Evolutionary conservation across 2,113 vertebrate genomes (phyloP).

Genomic region (Isichthys henryi): DNA sequence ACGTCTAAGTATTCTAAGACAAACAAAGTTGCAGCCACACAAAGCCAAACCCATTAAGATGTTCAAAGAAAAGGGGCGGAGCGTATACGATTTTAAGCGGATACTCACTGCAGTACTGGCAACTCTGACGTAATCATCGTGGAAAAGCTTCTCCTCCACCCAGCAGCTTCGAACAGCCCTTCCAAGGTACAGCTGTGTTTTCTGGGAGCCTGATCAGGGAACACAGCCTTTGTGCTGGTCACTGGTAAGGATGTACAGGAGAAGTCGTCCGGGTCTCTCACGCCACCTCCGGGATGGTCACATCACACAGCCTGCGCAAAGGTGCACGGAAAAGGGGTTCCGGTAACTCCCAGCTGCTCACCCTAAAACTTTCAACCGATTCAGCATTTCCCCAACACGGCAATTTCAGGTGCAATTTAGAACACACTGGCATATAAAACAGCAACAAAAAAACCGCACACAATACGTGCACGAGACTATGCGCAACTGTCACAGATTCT

Average conservation of each 20-base stretch:
- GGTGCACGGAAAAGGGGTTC: neutral
- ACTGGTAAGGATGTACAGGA: neutral
- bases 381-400: neutral
- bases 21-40: neutral
- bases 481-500: neutral
- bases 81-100: no score
- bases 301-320: slow-evolving; percentile 10
- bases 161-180: slow-evolving; percentile 1
- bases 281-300: slow-evolving; percentile 3
- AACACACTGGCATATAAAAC: neutral
- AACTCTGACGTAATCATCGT: slow-evolving; percentile 94
- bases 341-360: neutral
- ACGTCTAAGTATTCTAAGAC: neutral
- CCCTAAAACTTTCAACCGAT: neutral
- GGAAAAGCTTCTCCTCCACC: neutral
- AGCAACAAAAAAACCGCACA: neutral
- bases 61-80: neutral
- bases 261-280: neutral
- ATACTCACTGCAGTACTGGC: slow-evolving; percentile 88
- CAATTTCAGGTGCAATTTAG: neutral
- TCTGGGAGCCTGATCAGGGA: neutral
- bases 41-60: neutral
- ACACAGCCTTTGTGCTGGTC: neutral
- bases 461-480: neutral
- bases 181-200: neutral